Base-by-base conservation (phyloP, 1,140 invertebrate species). In the Lucilia sericata region DNA sequence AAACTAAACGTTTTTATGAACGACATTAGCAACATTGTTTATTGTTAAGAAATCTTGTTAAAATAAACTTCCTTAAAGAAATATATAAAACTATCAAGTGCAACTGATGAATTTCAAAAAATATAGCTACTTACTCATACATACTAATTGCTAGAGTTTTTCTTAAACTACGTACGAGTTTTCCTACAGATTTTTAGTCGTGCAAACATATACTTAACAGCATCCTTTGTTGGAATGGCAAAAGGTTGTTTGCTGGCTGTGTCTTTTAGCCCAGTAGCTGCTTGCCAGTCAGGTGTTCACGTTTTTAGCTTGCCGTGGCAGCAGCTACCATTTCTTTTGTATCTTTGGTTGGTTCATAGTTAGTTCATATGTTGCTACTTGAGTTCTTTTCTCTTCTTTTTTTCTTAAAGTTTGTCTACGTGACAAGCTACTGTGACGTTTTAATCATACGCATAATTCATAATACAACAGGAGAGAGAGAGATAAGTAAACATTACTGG, bases 361-460 rank as follows among this genome's bases (percentile, higher is more conserved):
- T 36, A 14, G 42, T 30, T 30, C 34, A 36, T 36, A n/a, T 36
- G 4, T n/a, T 76, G 30, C 74, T 42, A 36, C 74, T 7, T 42
- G 3, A 14, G 25, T 19, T n/a, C n/a, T 17, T 19, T 17, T 19
- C 5, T 19, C 34, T 9, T 21, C 3, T 30, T 30, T 30, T 30
- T 3, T 30, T 30, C 25, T 30, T 30, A 1, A n/a, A 19, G 19
- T 70, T 70, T 70, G 65, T 70, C 65, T 78, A 78, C 75, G 75
- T 78, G 75, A 78, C 75, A 78, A 78, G 75, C 75, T 78, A 78
- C 75, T 78, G 75, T 78, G 75, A 78, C 75, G 75, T 78, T 78
- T 78, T 78, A 78, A 78, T 78, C 75, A 78, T 78, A 78, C 75
- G 75, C 75, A 78, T 78, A 78, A 78, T 78, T 78, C 75, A 78